Evolutionary conservation across 2,797 vertebrate species (phyloP).

Genomic region (Oceanodroma leucorhoa): DNA sequence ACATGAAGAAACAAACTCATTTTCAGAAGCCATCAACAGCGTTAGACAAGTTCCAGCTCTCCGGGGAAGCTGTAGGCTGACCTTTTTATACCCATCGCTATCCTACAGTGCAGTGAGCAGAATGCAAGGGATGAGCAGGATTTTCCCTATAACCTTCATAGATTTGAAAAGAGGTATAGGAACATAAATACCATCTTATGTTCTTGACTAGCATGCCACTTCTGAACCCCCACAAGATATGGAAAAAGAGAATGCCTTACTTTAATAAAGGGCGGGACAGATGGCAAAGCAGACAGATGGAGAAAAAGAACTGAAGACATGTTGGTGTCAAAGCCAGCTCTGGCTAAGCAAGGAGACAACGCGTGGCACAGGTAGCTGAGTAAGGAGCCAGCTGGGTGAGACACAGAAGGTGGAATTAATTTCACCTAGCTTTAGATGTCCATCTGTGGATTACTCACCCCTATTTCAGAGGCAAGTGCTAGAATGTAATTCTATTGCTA

Average conservation of each 20-base stretch:
- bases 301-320: background rate
- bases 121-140: background rate
- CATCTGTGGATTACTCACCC: background rate
- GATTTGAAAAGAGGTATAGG: background rate
- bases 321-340: background rate
- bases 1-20: background rate
- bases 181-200: background rate
- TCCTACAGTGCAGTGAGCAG: background rate
- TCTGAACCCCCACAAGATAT: accelerated
- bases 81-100: background rate
- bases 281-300: background rate
- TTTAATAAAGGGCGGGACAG: background rate
- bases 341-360: background rate
- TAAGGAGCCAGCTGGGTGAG: background rate
- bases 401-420: background rate
- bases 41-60: background rate
- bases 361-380: background rate
- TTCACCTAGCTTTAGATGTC: background rate
- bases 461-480: background rate
- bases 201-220: background rate
- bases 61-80: background rate
- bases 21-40: background rate
- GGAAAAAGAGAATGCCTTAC: background rate
- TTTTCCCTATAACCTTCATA: background rate
- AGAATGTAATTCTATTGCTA: background rate